phyloP scores from a whole-genome alignment of 2,797 vertebrate species.

The Rhynchotus rufescens region DNA sequence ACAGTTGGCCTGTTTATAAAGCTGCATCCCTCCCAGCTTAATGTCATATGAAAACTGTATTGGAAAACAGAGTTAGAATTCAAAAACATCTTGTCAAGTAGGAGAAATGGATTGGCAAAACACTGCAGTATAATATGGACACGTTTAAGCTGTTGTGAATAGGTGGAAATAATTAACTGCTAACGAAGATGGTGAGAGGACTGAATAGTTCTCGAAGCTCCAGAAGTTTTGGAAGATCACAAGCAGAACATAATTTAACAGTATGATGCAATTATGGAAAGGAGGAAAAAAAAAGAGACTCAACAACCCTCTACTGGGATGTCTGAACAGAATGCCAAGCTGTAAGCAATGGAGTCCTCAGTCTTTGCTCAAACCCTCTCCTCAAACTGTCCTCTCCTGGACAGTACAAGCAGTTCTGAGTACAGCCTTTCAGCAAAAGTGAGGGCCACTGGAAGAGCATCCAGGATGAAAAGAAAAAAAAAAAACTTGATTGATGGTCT shows the following conservation, averaged over 20 bases:
- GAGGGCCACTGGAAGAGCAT: background rate
- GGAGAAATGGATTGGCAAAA: constrained; percentile 19
- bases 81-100: background rate
- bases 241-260: background rate
- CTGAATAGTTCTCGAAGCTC: background rate
- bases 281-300: fast-evolving
- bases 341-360: background rate
- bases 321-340: background rate
- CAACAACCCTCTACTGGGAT: background rate
- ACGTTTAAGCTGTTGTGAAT: background rate
- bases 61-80: background rate
- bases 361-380: background rate
- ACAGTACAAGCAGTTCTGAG: background rate
- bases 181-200: background rate
- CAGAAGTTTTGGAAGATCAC: background rate
- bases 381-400: background rate
- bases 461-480: background rate
- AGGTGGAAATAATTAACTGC: background rate
- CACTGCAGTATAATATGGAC: background rate
- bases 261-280: background rate
- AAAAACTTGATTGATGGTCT: background rate
- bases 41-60: background rate
- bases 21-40: constrained; percentile 2
- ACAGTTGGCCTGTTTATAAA: background rate
- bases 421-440: background rate